Evolutionary conservation across 2,113 vertebrate genomes (phyloP).

Genomic region (Microtus ochrogaster): DNA sequence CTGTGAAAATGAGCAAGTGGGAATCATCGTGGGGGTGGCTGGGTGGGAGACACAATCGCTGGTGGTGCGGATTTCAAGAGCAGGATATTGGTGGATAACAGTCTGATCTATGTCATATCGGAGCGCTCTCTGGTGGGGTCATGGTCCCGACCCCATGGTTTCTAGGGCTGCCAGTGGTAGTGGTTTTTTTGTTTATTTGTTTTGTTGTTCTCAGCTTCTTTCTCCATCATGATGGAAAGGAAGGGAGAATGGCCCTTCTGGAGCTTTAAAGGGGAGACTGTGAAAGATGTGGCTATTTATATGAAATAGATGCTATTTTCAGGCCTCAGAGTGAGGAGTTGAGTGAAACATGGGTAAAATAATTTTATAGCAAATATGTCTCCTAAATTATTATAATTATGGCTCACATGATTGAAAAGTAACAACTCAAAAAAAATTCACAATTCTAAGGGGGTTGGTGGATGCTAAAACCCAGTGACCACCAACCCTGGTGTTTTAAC

Average conservation of each 20-base stretch:
- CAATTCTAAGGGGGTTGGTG: not conserved
- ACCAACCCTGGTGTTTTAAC: not conserved
- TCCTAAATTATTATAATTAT: not conserved
- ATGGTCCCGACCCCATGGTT: conserved; percentile 39
- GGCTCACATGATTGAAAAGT: not conserved
- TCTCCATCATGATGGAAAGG: not conserved
- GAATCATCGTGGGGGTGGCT: not conserved
- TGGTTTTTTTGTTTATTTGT: not conserved
- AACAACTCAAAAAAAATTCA: not conserved
- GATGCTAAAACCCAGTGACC: not conserved
- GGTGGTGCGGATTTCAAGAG: conserved; percentile 68
- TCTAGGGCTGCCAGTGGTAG: not conserved
- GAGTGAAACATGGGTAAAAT: not conserved
- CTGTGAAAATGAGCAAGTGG: conserved; percentile 48
- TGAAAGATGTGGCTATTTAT: not conserved
- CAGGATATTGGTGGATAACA: conserved; percentile 64
- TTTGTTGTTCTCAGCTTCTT: not conserved
- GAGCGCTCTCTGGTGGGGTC: conserved; percentile 55
- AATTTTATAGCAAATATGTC: not conserved
- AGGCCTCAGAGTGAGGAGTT: not conserved
- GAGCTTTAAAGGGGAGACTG: not conserved
- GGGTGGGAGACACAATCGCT: conserved; percentile 15
- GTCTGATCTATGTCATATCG: conserved; percentile 58
- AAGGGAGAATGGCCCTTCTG: not conserved
- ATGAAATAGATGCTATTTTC: not conserved